A percentile compares a stretch with the other conserved stretches of the same genome.
Conservation (phyloP, 1,140 invertebrate genomes). For the Platyura marginata region DNA sequence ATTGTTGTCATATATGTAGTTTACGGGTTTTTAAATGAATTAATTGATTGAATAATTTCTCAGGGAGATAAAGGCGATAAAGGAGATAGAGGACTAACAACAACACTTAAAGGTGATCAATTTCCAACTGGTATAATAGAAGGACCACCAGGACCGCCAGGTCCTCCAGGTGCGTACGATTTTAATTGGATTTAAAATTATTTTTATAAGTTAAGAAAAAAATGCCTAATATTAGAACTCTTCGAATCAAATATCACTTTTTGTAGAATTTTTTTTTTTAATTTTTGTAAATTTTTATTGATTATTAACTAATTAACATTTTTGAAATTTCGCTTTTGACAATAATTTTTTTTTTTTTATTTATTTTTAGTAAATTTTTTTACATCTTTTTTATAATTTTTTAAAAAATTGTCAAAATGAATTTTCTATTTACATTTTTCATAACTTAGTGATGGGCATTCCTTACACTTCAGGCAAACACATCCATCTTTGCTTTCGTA, state of each 20-base stretch:
- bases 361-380: not conserved
- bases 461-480: too few species aligned
- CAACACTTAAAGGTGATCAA: constrained; percentile 73
- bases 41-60: not conserved
- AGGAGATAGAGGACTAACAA: constrained; percentile 75
- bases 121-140: constrained; percentile 84
- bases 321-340: not conserved
- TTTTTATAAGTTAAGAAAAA: too few species aligned
- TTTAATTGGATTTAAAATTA: too few species aligned
- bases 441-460: too few species aligned
- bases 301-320: not conserved
- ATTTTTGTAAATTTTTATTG: not conserved
- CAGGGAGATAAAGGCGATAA: constrained; percentile 81
- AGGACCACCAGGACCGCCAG: constrained; percentile 78
- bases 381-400: not conserved
- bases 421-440: too few species aligned
- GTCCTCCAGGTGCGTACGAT: constrained; percentile 64
- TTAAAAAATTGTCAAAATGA: not conserved
- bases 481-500: too few species aligned
- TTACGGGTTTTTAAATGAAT: too few species aligned
- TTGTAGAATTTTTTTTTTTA: not conserved
- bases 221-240: too few species aligned
- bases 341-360: not conserved
- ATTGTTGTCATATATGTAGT: too few species aligned
- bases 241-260: too few species aligned